phyloP scores from a whole-genome alignment of 1,140 invertebrate genomes.

The Adoxophyes honmai region DNA sequence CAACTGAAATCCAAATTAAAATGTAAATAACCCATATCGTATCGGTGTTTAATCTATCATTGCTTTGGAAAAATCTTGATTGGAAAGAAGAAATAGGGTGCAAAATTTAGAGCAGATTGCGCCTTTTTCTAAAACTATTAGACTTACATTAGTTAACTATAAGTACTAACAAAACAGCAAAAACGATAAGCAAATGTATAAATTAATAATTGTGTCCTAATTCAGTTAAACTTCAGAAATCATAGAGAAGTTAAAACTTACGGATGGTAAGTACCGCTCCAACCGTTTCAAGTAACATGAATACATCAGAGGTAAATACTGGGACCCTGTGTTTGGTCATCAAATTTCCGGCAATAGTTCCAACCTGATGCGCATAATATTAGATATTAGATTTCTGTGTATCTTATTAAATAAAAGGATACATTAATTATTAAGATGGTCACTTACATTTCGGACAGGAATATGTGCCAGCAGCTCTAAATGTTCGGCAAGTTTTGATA shows the following conservation, averaged over 20 bases:
- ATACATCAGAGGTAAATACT: constrained; percentile 88
- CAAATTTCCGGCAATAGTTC: constrained; percentile 86
- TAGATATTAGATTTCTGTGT: neutral
- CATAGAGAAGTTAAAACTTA: constrained; percentile 41
- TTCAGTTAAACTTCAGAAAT: too few relatives aligned
- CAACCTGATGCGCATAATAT: constrained; percentile 72
- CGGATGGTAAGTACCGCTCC: constrained; percentile 79
- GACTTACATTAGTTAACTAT: too few relatives aligned
- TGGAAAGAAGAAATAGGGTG: too few relatives aligned
- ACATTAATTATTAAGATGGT: neutral
- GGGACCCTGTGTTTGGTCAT: constrained; percentile 84
- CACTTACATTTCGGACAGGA: constrained; percentile 81
- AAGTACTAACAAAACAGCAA: too few relatives aligned
- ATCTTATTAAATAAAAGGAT: too few relatives aligned
- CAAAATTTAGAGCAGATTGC: too few relatives aligned
- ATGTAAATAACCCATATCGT: too few relatives aligned
- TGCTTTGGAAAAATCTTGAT: too few relatives aligned
- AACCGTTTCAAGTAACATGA: constrained; percentile 83
- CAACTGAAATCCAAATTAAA: too few relatives aligned
- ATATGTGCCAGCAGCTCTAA: constrained; percentile 82
- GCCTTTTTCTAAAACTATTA: too few relatives aligned
- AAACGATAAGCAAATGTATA: constrained; percentile 11
- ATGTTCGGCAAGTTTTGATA: constrained; percentile 51
- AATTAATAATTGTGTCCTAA: too few relatives aligned
- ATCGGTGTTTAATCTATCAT: too few relatives aligned